phyloP scores from a whole-genome alignment of 2,113 vertebrate species.

The Eolophus roseicapilla region DNA sequence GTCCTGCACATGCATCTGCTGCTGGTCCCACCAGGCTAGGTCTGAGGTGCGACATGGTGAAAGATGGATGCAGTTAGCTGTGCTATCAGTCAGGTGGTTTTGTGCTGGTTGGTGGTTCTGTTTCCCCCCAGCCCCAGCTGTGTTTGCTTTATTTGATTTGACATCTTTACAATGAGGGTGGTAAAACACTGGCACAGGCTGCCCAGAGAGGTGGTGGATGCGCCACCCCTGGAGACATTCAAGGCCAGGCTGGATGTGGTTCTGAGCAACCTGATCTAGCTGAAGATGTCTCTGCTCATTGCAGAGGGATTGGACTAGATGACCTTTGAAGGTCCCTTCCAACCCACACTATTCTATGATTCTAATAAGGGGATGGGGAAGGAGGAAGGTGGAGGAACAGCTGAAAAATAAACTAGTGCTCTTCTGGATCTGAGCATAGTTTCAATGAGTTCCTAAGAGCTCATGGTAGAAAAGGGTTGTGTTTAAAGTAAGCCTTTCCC shows the following conservation, averaged over 20 bases:
- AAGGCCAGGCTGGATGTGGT: neutral
- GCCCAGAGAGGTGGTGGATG: neutral
- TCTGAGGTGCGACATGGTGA: neutral
- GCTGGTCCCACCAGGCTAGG: neutral
- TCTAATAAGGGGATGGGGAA: neutral
- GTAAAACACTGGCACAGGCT: neutral
- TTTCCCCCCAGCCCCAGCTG: neutral
- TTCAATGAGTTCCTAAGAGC: neutral
- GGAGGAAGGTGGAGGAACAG: neutral
- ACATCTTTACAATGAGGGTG: neutral
- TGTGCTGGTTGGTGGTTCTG: neutral
- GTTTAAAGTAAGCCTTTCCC: neutral
- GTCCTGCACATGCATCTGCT: neutral
- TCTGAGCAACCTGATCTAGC: neutral
- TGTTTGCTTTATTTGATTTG: neutral
- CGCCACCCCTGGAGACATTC: neutral
- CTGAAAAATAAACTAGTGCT: neutral
- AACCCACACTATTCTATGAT: neutral
- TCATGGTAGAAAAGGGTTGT: neutral
- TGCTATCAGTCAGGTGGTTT: neutral
- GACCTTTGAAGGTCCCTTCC: neutral
- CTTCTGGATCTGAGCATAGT: neutral
- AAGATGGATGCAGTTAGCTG: neutral
- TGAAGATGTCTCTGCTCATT: neutral
- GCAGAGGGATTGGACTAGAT: neutral